Evolutionary conservation across 92 coral and sea anemone genomes (phyloP).

Genomic region (Actinernus sp.): DNA sequence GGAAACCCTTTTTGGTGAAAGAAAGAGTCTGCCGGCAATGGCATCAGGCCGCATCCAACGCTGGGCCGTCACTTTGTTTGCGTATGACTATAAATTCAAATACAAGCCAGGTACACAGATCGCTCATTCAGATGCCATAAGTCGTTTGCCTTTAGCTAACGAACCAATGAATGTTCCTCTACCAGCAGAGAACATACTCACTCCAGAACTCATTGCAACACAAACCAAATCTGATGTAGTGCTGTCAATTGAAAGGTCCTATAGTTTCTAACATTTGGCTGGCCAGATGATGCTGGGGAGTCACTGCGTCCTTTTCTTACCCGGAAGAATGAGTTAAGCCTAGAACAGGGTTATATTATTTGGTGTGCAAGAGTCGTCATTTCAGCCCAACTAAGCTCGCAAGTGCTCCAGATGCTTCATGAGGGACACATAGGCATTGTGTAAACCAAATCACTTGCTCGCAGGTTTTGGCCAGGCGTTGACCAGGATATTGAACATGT

Average conservation of each 20-base stretch:
- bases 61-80: neutral
- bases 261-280: neutral
- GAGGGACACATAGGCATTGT: neutral
- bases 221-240: neutral
- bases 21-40: neutral
- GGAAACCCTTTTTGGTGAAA: neutral
- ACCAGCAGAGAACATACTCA: neutral
- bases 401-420: neutral
- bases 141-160: neutral
- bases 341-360: neutral
- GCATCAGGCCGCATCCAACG: neutral
- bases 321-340: neutral
- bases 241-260: neutral
- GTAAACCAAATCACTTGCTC: neutral
- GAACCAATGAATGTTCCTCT: neutral
- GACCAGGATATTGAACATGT: neutral
- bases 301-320: neutral
- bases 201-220: neutral
- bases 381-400: slow-evolving; percentile 1
- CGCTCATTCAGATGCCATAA: neutral
- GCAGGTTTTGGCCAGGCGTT: neutral
- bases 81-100: neutral
- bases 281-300: slow-evolving; percentile 1
- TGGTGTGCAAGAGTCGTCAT: neutral
- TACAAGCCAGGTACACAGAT: neutral